Evolutionary conservation across 2,888 invertebrate genomes (phyloP).

Genomic region (Scaeva pyrastri): DNA sequence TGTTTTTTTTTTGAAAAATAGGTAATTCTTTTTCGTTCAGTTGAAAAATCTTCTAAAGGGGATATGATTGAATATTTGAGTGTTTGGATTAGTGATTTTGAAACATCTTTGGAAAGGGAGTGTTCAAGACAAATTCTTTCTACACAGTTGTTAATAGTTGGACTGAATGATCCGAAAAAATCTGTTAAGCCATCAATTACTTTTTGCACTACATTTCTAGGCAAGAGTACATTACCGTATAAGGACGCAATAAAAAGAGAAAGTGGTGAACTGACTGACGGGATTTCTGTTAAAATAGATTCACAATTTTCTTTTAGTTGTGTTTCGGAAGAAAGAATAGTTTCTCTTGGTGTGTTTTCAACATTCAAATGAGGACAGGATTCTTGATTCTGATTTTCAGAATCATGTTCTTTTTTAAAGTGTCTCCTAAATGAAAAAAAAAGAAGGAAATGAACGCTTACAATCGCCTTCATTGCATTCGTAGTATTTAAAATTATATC

Average conservation of each 20-base stretch:
- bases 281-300: too few relatives aligned
- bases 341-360: too few relatives aligned
- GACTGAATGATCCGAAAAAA: background rate
- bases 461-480: conserved; percentile 3
- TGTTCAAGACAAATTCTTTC: background rate
- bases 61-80: background rate
- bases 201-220: background rate
- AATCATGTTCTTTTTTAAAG: too few relatives aligned
- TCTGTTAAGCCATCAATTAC: background rate
- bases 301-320: too few relatives aligned
- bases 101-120: background rate
- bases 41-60: background rate
- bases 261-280: background rate
- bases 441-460: background rate
- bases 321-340: background rate
- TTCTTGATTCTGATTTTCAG: too few relatives aligned
- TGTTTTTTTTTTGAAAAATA: background rate
- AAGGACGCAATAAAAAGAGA: background rate
- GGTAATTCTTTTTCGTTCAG: background rate
- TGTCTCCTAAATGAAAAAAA: too few relatives aligned
- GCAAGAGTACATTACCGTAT: background rate
- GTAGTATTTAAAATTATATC: background rate
- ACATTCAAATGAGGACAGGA: too few relatives aligned
- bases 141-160: background rate
- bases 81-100: background rate